Base-by-base conservation (phyloP, 2,888 invertebrate species). In the Amphimallon solstitiale region DNA sequence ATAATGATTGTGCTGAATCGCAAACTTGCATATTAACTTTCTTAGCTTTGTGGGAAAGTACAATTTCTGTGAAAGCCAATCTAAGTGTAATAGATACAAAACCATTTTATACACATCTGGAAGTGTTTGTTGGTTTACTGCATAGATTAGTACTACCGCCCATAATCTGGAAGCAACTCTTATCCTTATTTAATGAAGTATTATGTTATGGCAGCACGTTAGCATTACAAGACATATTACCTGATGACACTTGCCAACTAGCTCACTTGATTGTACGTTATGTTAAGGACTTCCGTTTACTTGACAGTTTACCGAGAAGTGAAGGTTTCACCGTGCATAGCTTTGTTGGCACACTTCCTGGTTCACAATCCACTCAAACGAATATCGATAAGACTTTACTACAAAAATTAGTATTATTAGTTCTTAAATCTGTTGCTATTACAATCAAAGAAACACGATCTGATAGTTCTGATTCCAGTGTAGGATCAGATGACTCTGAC, bases 161-260 rank as follows among this genome's bases (percentile, higher is more conserved):
- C 69, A 87, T 93, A 51, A 89, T 95, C 72, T 95, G 95, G 88
- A 90, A 92, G 75, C 93, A 94, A 82, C 85, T 95, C 76, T 81
- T 95, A 68, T 92, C 92, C 73, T 84, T 95, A 34, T 94, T 95
- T 74, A 95, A 95, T 80, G 95, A 95, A 83, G 94, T 95, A 6
- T 82, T 95, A 59, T 95, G 95, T 81, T 95, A 95, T 80, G 95
- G 95, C 1, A 95, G 94, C 71, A 95, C 95, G 34, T 83, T 95
- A 73, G 94, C 95, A 0, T 83, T 95, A 71, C 95, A 95, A 82
- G 94, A 94, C 80, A 88, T 92, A 76, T 82, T 94, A 71, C 94
- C 94, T 2, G 94, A 95, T 80, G 95, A 95, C 80, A 94, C 94
- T 15, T 94, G 94, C 80, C 89, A 91, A 75, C 81, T 95, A 71